Evolutionary conservation across 2,888 invertebrate genomes (phyloP).

Genomic region (Pedicia rivosa): DNA sequence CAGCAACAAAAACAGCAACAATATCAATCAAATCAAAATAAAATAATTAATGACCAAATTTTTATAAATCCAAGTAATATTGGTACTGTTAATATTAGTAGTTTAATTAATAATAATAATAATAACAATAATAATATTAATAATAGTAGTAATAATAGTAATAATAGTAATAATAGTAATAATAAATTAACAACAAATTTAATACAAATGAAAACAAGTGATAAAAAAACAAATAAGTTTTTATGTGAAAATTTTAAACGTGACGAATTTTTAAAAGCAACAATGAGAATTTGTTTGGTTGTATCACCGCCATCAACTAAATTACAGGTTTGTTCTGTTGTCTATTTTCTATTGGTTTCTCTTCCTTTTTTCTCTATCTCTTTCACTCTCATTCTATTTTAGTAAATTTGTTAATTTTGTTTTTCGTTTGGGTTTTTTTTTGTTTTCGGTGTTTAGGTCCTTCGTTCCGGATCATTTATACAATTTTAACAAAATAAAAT

Average conservation of each 20-base stretch:
- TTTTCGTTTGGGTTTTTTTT: too few species aligned
- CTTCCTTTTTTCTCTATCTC: not conserved
- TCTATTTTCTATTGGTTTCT: too few species aligned
- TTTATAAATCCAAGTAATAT: too few species aligned
- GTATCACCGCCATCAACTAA: constrained; percentile 45
- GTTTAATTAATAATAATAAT: constrained; percentile 2
- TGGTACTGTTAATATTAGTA: too few species aligned
- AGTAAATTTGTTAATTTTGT: not conserved
- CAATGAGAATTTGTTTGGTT: constrained; percentile 57
- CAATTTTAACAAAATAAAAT: too few species aligned
- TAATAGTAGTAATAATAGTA: constrained; percentile 1
- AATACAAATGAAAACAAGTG: constrained; percentile 10
- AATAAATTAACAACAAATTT: constrained; percentile 1
- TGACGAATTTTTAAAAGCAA: constrained; percentile 53
- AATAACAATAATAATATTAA: constrained; percentile 1
- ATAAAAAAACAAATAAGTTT: constrained; percentile 22
- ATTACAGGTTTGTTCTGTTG: constrained; percentile 22
- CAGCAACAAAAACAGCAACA: not conserved
- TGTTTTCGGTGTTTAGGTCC: too few species aligned
- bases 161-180: constrained; percentile 1
- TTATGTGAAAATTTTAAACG: constrained; percentile 30
- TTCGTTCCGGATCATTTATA: too few species aligned
- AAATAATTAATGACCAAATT: too few species aligned
- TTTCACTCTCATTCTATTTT: not conserved
- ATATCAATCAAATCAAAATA: too few species aligned